These are phyloP conservation scores for Malurus melanocephalus DNA, from an alignment of 2,113 vertebrate species.

Conservation along the genomic window DNA sequence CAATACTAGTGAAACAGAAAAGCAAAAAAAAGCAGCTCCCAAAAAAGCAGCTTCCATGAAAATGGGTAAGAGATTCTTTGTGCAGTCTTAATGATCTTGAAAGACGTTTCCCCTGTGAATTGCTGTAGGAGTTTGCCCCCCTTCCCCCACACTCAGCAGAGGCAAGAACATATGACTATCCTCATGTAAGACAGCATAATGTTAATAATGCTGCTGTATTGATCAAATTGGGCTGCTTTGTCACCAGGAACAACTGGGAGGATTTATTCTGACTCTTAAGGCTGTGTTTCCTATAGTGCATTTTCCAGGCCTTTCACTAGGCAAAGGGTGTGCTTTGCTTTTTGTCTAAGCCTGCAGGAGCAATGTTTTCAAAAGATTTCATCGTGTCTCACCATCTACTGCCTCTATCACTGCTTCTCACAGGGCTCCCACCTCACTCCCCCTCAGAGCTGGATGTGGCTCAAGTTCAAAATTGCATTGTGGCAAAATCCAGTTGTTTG, in stretches of 20 bases:
- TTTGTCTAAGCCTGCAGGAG: conserved; percentile 23
- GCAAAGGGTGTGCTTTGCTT: not conserved
- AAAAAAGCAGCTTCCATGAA: conserved; percentile 18
- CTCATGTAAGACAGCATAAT: conserved; percentile 41
- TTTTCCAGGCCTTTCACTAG: conserved; percentile 31
- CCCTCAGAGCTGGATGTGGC: not conserved
- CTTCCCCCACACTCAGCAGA: conserved; percentile 28
- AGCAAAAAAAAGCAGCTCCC: not conserved
- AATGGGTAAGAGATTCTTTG: conserved; percentile 14
- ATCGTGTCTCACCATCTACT: conserved; percentile 9
- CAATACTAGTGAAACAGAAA: not conserved
- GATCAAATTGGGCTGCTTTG: conserved; percentile 56
- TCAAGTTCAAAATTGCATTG: not conserved
- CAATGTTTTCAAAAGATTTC: not conserved
- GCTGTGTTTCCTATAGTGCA: not conserved
- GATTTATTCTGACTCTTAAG: conserved; percentile 33
- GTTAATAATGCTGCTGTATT: conserved; percentile 69
- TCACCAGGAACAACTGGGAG: conserved; percentile 17
- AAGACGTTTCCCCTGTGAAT: conserved; percentile 31
- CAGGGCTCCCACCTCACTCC: conserved; percentile 4
- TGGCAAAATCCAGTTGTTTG: conserved; percentile 8
- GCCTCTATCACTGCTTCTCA: conserved; percentile 6
- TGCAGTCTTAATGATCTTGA: conserved; percentile 36
- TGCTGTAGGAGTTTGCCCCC: conserved; percentile 21
- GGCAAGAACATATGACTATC: conserved; percentile 30